A percentile compares a stretch with the other conserved stretches of the same genome.
These are phyloP conservation scores for Ciconia maguari DNA, from an alignment of 2,113 vertebrate species.

Conservation along the genomic window DNA sequence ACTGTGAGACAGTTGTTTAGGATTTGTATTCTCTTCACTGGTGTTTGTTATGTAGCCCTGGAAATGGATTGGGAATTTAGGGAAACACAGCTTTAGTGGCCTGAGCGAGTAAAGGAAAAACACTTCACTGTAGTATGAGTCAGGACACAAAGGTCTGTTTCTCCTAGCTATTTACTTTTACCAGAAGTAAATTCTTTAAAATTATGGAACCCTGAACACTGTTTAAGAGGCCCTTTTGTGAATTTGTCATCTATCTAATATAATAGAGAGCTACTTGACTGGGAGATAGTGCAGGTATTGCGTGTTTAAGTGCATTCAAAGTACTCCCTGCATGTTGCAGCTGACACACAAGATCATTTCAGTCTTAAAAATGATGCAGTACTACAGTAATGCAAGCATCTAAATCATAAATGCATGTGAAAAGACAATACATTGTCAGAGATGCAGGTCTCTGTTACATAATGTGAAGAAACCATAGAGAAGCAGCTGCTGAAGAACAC, in stretches of 20 bases:
- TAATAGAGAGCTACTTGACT: not conserved
- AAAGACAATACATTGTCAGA: not conserved
- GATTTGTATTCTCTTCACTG: not conserved
- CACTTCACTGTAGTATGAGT: not conserved
- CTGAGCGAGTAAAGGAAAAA: not conserved
- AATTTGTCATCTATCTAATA: not conserved
- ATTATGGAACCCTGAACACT: not conserved
- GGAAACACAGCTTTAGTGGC: not conserved
- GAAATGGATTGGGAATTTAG: not conserved
- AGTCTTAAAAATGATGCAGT: not conserved
- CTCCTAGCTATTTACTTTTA: not conserved
- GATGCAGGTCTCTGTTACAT: not conserved
- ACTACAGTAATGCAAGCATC: not conserved
- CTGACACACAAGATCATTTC: not conserved
- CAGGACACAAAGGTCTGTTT: not conserved
- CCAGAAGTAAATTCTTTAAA: not conserved
- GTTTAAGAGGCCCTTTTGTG: not conserved
- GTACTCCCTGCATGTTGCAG: not conserved
- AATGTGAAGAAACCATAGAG: not conserved
- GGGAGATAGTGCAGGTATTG: not conserved
- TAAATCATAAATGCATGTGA: not conserved
- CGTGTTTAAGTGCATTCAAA: not conserved
- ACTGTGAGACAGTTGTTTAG: accelerated
- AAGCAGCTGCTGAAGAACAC: not conserved
- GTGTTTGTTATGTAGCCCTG: not conserved